Evolutionary conservation across 2,888 invertebrate genomes (phyloP).

Genomic region (Lycophotia porphyrea): DNA sequence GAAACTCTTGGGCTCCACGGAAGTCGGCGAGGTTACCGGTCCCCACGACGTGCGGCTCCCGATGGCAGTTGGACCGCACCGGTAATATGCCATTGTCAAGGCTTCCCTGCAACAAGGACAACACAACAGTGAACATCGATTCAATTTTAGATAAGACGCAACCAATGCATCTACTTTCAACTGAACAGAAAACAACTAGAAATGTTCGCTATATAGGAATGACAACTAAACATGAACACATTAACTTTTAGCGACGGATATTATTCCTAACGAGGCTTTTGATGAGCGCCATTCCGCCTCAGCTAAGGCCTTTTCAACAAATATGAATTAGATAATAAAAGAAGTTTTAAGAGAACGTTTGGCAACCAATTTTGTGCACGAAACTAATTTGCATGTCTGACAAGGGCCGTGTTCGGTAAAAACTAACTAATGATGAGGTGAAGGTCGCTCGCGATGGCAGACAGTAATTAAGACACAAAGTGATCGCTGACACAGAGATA

Average conservation of each 20-base stretch:
- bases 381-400: slow-evolving; percentile 75
- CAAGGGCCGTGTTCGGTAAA: slow-evolving; percentile 70
- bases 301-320: slow-evolving; percentile 40
- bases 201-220: slow-evolving; percentile 8
- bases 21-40: slow-evolving; percentile 87
- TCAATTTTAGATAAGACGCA: slow-evolving; percentile 31
- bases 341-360: slow-evolving; percentile 56
- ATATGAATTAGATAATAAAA: slow-evolving; percentile 50
- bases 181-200: slow-evolving; percentile 36
- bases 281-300: slow-evolving; percentile 38
- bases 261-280: slow-evolving; percentile 46
- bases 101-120: slow-evolving; percentile 72
- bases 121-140: slow-evolving; percentile 53
- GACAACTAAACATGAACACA: slow-evolving; percentile 39
- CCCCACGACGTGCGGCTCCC: slow-evolving; percentile 91
- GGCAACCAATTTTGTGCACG: slow-evolving; percentile 56
- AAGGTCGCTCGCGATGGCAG: slow-evolving; percentile 71
- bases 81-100: slow-evolving; percentile 84
- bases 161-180: slow-evolving; percentile 18
- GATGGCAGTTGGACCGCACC: slow-evolving; percentile 86
- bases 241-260: slow-evolving; percentile 28
- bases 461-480: slow-evolving; percentile 76
- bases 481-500: slow-evolving; percentile 63
- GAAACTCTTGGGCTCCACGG: slow-evolving; percentile 80
- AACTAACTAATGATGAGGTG: slow-evolving; percentile 69